Conservation (phyloP, 2,797 vertebrate genomes). For the Meda fulgida region DNA sequence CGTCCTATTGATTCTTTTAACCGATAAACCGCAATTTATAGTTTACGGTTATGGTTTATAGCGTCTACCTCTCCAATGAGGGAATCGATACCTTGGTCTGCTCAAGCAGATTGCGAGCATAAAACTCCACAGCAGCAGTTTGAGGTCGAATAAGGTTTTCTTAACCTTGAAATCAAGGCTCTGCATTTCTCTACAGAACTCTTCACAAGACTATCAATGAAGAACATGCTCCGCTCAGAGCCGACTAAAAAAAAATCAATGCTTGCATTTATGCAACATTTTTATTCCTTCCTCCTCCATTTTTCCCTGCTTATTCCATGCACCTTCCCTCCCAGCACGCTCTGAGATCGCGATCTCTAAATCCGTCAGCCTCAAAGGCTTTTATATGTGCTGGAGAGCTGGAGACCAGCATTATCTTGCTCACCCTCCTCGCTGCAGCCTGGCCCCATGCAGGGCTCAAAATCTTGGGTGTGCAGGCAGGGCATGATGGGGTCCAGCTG, state of each 20-base stretch:
- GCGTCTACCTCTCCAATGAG: constrained; percentile 19
- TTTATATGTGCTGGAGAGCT: constrained; percentile 16
- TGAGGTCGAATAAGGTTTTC: constrained; percentile 26
- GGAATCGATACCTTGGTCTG: constrained; percentile 49
- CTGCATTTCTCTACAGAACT: constrained; percentile 12
- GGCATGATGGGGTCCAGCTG: constrained; percentile 90
- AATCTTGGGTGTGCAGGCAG: constrained; percentile 94
- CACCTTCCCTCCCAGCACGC: constrained; percentile 2
- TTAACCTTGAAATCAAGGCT: constrained; percentile 34
- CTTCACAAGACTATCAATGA: constrained; percentile 19
- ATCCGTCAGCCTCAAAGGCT: constrained; percentile 28
- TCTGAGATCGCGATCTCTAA: constrained; percentile 4
- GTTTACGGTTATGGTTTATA: constrained; percentile 41
- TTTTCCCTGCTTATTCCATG: background rate
- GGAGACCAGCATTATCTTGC: constrained; percentile 25
- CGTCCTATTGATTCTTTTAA: constrained; percentile 42
- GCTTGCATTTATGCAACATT: background rate
- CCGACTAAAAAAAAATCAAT: background rate
- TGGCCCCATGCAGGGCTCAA: constrained; percentile 95
- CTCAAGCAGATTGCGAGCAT: constrained; percentile 40
- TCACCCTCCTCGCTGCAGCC: constrained; percentile 92
- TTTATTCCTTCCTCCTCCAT: background rate
- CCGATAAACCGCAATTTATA: constrained; percentile 29
- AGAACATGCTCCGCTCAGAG: constrained; percentile 6
- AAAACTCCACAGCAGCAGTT: constrained; percentile 34